Conservation (phyloP, 1,140 invertebrate species). For the Ruditapes philippinarum region DNA sequence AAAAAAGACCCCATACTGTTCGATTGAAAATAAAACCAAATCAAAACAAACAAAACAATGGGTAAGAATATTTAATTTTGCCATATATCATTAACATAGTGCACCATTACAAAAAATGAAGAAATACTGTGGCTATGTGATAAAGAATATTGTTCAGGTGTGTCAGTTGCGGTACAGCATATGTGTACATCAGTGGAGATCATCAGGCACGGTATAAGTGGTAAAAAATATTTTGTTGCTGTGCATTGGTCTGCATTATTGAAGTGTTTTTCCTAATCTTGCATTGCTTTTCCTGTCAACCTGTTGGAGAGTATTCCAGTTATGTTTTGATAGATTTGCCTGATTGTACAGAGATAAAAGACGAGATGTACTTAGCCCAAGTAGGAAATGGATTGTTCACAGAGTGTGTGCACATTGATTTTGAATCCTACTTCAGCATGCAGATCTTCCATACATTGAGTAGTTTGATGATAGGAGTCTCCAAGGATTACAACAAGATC, state of each 20-base stretch:
- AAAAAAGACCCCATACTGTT: too few species aligned
- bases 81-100: too few species aligned
- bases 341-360: background rate
- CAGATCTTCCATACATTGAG: background rate
- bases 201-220: too few species aligned
- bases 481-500: background rate
- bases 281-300: background rate
- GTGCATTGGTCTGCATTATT: conserved; percentile 3
- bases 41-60: too few species aligned
- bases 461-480: background rate
- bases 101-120: too few species aligned
- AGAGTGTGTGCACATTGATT: background rate
- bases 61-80: too few species aligned
- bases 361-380: background rate
- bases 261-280: background rate
- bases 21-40: too few species aligned
- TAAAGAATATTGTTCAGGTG: too few species aligned
- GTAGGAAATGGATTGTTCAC: conserved; percentile 15
- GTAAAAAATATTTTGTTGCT: background rate
- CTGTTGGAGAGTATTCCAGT: background rate
- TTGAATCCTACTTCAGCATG: background rate
- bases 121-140: too few species aligned
- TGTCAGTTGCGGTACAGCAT: too few species aligned
- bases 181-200: too few species aligned
- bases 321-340: conserved; percentile 1